phyloP scores from a whole-genome alignment of 2,888 invertebrate species.

The Odontocolon sp. region DNA sequence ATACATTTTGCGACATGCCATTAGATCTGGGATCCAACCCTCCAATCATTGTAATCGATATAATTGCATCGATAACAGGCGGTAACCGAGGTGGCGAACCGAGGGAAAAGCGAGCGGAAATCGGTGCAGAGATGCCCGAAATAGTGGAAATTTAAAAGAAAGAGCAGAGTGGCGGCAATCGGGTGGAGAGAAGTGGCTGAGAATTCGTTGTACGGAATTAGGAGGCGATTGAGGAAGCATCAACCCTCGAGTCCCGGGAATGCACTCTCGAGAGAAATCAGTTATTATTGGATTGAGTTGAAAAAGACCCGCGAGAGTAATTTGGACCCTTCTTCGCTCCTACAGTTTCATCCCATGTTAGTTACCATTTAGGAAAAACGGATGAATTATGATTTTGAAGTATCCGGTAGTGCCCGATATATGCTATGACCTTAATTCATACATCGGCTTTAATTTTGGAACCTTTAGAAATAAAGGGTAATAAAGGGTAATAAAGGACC shows the following conservation, averaged over 20 bases:
- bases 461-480: too few species aligned
- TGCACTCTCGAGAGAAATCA: conserved; percentile 43
- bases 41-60: conserved; percentile 26
- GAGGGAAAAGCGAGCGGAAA: background rate
- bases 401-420: too few species aligned
- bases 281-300: conserved; percentile 38
- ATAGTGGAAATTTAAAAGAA: conserved; percentile 29
- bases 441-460: too few species aligned
- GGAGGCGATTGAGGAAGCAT: conserved; percentile 6
- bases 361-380: background rate
- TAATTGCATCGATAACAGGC: conserved; percentile 39
- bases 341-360: background rate
- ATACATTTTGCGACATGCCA: background rate
- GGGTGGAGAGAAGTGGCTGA: background rate
- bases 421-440: too few species aligned
- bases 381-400: background rate
- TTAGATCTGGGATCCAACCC: background rate
- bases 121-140: conserved; percentile 20
- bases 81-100: background rate
- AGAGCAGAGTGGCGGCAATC: background rate
- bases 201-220: conserved; percentile 21
- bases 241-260: background rate
- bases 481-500: too few species aligned
- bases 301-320: conserved; percentile 33
- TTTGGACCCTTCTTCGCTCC: conserved; percentile 1